Evolutionary conservation across 2,113 vertebrate genomes (phyloP), one percentile per base, ranked within the genome.

Genomic region (Salvelinus namaycush): DNA sequence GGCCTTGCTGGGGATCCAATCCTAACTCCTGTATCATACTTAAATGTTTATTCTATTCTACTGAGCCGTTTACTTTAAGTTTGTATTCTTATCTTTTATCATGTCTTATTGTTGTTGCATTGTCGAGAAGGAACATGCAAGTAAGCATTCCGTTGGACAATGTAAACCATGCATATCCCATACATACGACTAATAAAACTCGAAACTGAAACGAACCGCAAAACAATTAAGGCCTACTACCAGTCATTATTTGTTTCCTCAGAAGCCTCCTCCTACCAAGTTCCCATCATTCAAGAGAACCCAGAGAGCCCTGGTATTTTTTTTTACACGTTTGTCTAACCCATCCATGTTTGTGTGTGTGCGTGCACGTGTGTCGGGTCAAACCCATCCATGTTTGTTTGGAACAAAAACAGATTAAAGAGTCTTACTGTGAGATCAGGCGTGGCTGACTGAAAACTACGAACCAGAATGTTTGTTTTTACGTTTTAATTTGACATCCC

Each of bases 171-270:
- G 39, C 9, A 0, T 44, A 44, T 44, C 39, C 39, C 8, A 9
- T 44, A 44, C 0, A 11, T 3, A 44, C 2, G 39, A 11, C 39
- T 44, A 44, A 44, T 44, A 44, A 11, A 44, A 11, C 39, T 44
- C 2, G 8, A 44, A 44, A 39, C 34, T 9, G 7, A 8, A 39
- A 44, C 39, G 2, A 7, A 72, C 26, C 9, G 0, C 29, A 73
- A 3, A 31, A 34, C 31, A 22, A 20, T 62, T 31, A 73, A 39
- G 29, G 16, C 6, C 18, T 68, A 3, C 27, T 16, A 22, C 27
- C 26, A 16, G 44, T 16, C 34, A 27, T 26, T 72, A 29, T 80
- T 80, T 82, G 69, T 79, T 84, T 84, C 76, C 44, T 57, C 70
- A 75, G 68, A 54, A 54, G 49, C 49, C 54, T 64, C 12, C 73